Percentiles rank a stretch among this genome's conserved stretches.
Conservation (phyloP, 2,797 vertebrate species). For the Rallus crepitans region DNA sequence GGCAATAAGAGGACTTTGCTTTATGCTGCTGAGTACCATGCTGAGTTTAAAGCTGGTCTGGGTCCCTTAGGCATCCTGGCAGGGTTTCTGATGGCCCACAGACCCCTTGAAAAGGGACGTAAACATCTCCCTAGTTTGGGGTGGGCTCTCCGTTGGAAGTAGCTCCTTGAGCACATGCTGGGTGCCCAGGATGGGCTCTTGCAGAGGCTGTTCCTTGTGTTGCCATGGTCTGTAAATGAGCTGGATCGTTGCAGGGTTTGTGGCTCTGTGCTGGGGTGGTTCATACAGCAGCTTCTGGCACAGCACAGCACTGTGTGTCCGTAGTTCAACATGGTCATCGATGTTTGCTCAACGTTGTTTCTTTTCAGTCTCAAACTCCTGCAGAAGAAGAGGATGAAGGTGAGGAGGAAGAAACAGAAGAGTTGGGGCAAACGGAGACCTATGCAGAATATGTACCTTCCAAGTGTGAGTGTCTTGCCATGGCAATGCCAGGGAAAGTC, state of each 20-base stretch:
- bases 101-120: not conserved
- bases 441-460: constrained; percentile 96
- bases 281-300: not conserved
- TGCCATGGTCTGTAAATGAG: not conserved
- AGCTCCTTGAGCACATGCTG: not conserved
- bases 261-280: not conserved
- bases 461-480: constrained; percentile 86
- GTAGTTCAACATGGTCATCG: rapidly evolving
- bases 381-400: constrained; percentile 94
- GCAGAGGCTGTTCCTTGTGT: not conserved
- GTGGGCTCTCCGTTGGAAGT: not conserved
- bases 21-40: not conserved
- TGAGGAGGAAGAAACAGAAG: constrained; percentile 92
- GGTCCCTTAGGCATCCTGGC: not conserved
- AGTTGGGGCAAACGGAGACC: constrained; percentile 94
- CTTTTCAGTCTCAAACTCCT: constrained; percentile 75
- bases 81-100: not conserved
- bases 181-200: not conserved
- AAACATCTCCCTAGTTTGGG: not conserved
- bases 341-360: not conserved
- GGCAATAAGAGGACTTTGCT: not conserved
- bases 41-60: not conserved
- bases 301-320: not conserved
- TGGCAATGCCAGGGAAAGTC: rapidly evolving
- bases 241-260: not conserved